phyloP scores from a whole-genome alignment of 2,797 vertebrate species.

The Myotis vivesi region DNA sequence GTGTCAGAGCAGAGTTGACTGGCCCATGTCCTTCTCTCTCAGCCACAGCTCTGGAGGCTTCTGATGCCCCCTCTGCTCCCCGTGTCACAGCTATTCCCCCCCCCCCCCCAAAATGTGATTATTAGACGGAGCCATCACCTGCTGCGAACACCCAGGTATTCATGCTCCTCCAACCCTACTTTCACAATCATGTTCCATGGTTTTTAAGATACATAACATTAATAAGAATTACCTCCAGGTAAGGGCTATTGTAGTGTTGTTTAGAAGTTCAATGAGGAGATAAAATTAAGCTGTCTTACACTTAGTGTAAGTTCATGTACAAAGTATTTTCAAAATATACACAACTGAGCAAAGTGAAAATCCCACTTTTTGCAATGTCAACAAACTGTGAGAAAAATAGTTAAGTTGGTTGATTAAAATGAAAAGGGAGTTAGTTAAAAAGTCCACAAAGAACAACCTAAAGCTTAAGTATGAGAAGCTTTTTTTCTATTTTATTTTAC shows the following conservation, averaged over 20 bases:
- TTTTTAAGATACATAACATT: not conserved
- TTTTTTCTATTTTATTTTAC: not conserved
- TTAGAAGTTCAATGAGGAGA: not conserved
- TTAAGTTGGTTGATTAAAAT: not conserved
- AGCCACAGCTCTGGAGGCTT: not conserved
- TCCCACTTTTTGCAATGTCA: not conserved
- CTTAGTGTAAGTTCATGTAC: not conserved
- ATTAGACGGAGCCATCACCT: no score
- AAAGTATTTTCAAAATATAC: not conserved
- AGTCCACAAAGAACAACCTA: not conserved
- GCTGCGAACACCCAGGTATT: rapidly evolving
- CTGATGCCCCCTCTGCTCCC: no score
- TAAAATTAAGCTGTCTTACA: not conserved
- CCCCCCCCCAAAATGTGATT: not conserved
- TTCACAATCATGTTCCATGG: no score
- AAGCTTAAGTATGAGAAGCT: not conserved
- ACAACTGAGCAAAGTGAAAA: not conserved
- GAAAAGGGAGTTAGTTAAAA: not conserved
- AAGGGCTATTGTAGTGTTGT: not conserved
- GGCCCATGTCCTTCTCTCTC: rapidly evolving
- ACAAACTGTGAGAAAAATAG: not conserved
- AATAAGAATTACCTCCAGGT: not conserved
- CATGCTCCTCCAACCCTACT: rapidly evolving
- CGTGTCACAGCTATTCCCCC: not conserved
- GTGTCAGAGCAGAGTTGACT: not conserved